Evolutionary conservation across 2,888 invertebrate genomes (phyloP).

Genomic region (Agrenia bidenticulata): DNA sequence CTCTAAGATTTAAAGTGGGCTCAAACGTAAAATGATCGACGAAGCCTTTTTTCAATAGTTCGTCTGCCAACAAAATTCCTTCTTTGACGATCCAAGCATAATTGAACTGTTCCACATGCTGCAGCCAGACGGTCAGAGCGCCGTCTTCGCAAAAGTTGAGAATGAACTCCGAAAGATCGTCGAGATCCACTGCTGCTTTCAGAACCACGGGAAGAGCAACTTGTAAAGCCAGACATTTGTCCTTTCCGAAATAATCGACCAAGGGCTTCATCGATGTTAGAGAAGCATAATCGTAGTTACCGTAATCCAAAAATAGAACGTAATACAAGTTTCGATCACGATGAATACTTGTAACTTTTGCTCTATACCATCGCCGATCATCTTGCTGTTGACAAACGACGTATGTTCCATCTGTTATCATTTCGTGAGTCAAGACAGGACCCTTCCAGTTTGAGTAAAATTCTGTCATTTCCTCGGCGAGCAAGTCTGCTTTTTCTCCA

Average conservation of each 20-base stretch:
- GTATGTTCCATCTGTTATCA: not conserved
- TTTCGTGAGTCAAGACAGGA: not conserved
- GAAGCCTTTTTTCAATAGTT: too few relatives aligned
- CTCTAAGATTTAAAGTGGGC: too few relatives aligned
- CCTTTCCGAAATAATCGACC: not conserved
- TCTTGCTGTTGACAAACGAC: slow-evolving; percentile 3
- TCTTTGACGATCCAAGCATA: too few relatives aligned
- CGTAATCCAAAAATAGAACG: slow-evolving; percentile 16
- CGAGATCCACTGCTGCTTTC: not conserved
- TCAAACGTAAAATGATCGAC: too few relatives aligned
- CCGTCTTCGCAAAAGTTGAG: not conserved
- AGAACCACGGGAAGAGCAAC: not conserved
- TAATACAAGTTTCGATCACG: not conserved
- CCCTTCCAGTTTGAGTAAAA: slow-evolving; percentile 2
- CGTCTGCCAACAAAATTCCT: too few relatives aligned
- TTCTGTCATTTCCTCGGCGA: slow-evolving; percentile 4
- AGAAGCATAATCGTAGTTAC: not conserved
- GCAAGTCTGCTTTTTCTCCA: slow-evolving; percentile 1
- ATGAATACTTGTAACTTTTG: not conserved
- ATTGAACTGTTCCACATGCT: not conserved
- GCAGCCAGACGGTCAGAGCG: not conserved
- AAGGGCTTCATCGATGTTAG: not conserved
- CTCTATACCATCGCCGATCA: slow-evolving; percentile 6
- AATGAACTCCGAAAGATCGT: not conserved
- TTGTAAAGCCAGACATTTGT: slow-evolving; percentile 8